phyloP scores from a whole-genome alignment of 2,797 vertebrate species.

The Gallinago nigripennis region DNA sequence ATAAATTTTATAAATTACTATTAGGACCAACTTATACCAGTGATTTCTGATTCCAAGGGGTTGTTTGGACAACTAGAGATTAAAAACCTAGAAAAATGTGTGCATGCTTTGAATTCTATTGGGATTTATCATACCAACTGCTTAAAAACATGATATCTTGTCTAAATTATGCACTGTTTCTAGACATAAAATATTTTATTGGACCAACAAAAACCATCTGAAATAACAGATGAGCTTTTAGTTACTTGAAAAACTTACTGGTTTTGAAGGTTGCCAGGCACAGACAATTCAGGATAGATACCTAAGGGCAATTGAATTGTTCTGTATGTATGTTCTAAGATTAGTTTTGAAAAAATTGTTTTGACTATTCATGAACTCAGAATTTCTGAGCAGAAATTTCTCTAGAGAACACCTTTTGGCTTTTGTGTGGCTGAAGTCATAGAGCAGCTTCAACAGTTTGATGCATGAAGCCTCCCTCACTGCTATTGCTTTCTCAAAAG shows the following conservation, averaged over 20 bases:
- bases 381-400: background rate
- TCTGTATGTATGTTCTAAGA: background rate
- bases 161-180: background rate
- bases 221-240: background rate
- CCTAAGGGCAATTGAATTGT: background rate
- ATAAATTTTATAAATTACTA: background rate
- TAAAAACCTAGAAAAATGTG: background rate
- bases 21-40: background rate
- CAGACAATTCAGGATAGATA: background rate
- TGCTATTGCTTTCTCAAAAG: background rate
- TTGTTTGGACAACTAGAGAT: background rate
- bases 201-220: background rate
- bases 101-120: background rate
- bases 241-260: background rate
- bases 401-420: background rate
- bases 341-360: background rate
- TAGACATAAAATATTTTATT: background rate
- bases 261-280: background rate
- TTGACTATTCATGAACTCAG: background rate
- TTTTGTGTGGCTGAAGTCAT: background rate
- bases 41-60: background rate
- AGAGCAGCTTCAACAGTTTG: background rate
- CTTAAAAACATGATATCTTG: background rate
- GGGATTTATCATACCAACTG: background rate
- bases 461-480: background rate